A percentile compares a stretch with the other conserved stretches of the same genome.
Evolutionary conservation across 92 coral and sea anemone species (phyloP).

Genomic region (Parazoanthus atlanticus): DNA sequence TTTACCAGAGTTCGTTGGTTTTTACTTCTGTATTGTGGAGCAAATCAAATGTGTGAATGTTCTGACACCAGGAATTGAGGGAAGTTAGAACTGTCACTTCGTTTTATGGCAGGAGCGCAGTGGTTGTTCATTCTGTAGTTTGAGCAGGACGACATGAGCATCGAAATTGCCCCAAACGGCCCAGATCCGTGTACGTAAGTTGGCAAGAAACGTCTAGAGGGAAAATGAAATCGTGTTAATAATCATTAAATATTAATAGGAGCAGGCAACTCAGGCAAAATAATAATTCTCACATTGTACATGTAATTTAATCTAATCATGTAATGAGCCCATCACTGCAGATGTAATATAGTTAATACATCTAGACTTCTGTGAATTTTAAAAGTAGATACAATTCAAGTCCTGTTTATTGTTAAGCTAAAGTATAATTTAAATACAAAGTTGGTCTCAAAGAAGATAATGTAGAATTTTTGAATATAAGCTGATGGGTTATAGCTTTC

Average conservation of each 20-base stretch:
- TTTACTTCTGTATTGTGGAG: not conserved
- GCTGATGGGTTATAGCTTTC: too few species aligned
- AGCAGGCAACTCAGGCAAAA: too few species aligned
- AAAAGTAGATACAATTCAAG: too few species aligned
- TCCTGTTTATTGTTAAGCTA: not conserved
- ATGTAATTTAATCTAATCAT: too few species aligned
- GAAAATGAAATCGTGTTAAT: not conserved
- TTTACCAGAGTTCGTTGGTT: not conserved
- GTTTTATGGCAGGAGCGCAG: not conserved
- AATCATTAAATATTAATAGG: not conserved
- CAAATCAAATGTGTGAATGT: too few species aligned
- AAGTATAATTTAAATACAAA: not conserved
- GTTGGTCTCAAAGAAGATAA: too few species aligned
- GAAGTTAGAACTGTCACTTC: not conserved
- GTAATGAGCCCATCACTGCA: too few species aligned
- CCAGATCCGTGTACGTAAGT: slow-evolving; percentile 42
- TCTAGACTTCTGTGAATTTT: too few species aligned
- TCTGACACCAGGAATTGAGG: not conserved
- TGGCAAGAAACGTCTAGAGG: not conserved
- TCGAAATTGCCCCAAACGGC: slow-evolving; percentile 6
- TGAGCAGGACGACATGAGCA: not conserved
- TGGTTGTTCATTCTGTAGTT: not conserved
- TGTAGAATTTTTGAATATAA: too few species aligned
- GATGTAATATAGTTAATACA: too few species aligned
- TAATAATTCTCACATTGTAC: too few species aligned